Percentiles rank a stretch among this genome's conserved stretches.
Evolutionary conservation across 2,113 vertebrate genomes (phyloP).

Genomic region (Myotis davidii): DNA sequence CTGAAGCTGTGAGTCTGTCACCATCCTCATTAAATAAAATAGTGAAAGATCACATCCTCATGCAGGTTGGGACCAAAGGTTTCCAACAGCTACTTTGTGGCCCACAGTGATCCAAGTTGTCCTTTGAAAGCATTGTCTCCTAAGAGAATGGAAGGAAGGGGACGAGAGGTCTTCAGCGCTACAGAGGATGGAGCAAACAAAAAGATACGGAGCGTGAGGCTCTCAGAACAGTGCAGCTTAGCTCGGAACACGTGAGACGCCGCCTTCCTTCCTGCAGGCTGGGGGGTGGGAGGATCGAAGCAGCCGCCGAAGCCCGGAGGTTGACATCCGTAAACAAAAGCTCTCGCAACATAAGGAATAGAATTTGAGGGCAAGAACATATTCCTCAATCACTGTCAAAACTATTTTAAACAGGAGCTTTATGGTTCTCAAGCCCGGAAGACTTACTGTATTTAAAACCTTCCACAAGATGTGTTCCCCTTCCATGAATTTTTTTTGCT

Average conservation of each 20-base stretch:
- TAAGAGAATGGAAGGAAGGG: conserved; percentile 6
- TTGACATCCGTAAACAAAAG: conserved; percentile 16
- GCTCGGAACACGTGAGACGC: background rate
- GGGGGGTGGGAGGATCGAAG: background rate
- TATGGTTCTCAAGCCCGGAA: background rate
- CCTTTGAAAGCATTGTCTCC: conserved; percentile 65
- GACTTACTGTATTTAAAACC: background rate
- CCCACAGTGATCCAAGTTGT: background rate
- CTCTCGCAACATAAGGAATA: background rate
- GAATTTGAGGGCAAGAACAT: background rate
- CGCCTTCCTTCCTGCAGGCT: background rate
- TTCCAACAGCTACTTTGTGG: conserved; percentile 55
- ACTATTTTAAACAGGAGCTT: conserved; percentile 26
- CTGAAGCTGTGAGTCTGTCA: conserved; percentile 5
- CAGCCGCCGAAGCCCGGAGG: background rate
- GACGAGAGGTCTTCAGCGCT: background rate
- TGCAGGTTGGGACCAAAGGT: background rate
- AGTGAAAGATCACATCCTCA: conserved; percentile 55
- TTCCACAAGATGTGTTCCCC: background rate
- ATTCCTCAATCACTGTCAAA: conserved; percentile 3
- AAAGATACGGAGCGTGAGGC: background rate
- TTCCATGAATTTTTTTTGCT: background rate
- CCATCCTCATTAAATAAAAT: conserved; percentile 58
- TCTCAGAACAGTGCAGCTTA: conserved; percentile 17
- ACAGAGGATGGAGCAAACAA: conserved; percentile 10